These are phyloP conservation scores for Penaeus chinensis DNA, from an alignment of 1,140 invertebrate genomes.

Conservation along the genomic window DNA sequence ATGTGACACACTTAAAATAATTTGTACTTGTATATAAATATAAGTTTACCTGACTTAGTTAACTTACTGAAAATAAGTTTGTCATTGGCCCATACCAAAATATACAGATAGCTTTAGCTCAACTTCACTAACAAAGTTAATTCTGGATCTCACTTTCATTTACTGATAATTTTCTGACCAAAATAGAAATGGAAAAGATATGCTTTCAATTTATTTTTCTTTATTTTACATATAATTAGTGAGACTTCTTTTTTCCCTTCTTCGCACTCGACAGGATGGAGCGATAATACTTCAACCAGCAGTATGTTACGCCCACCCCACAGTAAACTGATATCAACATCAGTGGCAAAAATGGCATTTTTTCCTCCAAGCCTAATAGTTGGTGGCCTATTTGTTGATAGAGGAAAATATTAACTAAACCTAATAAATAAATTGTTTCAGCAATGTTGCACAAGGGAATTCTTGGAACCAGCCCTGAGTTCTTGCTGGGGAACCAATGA, in stretches of 20 bases:
- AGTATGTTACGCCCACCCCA: constrained; percentile 44
- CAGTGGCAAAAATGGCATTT: constrained; percentile 62
- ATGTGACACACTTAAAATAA: too few relatives aligned
- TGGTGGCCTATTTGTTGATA: constrained; percentile 35
- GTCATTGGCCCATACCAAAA: too few relatives aligned
- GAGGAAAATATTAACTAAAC: constrained; percentile 40
- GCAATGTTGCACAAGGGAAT: constrained; percentile 17
- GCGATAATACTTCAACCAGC: constrained; percentile 41
- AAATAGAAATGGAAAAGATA: too few relatives aligned
- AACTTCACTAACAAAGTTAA: too few relatives aligned
- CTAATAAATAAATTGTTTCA: constrained; percentile 45
- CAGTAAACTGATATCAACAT: constrained; percentile 63
- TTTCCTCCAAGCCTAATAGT: constrained; percentile 24
- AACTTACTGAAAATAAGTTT: too few relatives aligned
- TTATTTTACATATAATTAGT: neutral
- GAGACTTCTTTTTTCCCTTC: constrained; percentile 33
- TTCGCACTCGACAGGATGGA: neutral
- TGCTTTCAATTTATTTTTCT: too few relatives aligned
- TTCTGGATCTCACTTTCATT: too few relatives aligned
- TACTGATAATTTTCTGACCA: too few relatives aligned
- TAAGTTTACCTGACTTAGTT: too few relatives aligned
- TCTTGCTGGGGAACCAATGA: constrained; percentile 22
- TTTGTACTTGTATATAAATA: too few relatives aligned
- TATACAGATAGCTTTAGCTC: too few relatives aligned
- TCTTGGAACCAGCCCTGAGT: neutral